Evolutionary conservation across 2,888 invertebrate species (phyloP), one percentile per base, ranked within the genome.

Genomic region (Abrostola tripartita): DNA sequence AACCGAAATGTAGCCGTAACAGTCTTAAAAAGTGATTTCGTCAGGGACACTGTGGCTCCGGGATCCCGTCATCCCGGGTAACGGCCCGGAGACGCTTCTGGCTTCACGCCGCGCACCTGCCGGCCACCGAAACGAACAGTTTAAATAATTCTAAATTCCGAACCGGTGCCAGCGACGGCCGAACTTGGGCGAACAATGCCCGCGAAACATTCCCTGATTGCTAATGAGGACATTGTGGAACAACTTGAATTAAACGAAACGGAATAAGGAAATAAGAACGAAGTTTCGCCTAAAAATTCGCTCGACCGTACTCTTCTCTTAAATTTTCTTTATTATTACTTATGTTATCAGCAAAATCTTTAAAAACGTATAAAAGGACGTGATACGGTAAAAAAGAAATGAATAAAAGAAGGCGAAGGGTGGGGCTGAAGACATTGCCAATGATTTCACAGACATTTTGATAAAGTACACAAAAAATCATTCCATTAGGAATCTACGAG

Each of bases 141-240:
- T 90, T 87, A 88, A 90, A 90, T 88, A 86, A 90, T 91, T 90
- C 89, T 85, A 89, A 90, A 90, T 90, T 88, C 86, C 81, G 78
- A 89, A 90, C 88, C 88, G 85, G 86, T 90, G 89, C 76, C 85
- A 83, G 82, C 87, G 92, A 91, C 90, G 87, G 88, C 88, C 88
- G 85, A 92, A 90, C 89, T 90, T 90, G 79, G 71, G 81, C 86
- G 87, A 90, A 92, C 91, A 91, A 90, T 90, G 87, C 81, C 83
- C 87, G 84, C 89, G 89, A 87, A 91, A 91, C 90, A 92, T 89
- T 91, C 88, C 81, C 86, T 89, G 91, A 92, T 92, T 92, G 92
- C 91, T 92, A 93, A 93, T 92, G 91, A 93, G 92, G 85, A 90
- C 90, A 90, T 91, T 91, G 89, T 89, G 86, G 88, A 86, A 86